Base-by-base conservation (phyloP, 1,140 invertebrate species). In the Halyomorpha halys region DNA sequence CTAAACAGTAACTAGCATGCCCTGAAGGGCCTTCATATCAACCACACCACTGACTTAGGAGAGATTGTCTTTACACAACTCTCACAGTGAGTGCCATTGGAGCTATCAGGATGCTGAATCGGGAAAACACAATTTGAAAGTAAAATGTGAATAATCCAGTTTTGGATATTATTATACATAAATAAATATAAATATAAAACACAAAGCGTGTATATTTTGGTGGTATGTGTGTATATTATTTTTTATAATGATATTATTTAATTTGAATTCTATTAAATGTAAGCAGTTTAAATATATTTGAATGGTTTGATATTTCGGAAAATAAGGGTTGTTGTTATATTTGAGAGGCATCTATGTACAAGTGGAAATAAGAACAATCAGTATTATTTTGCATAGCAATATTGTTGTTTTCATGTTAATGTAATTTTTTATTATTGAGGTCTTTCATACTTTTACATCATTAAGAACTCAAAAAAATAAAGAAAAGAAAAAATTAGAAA, bases 341-440 rank as follows among this genome's bases (percentile, higher is more conserved):
- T 39, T 11, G 34, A 39, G 34, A 39, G 13, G 34, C n/a, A 47
- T 49, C 21, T 49, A 49, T 21, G 21, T 49, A 21, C n/a, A 49
- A 2, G 2, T 49, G 47, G 47, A 19, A 49, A 49, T 18, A 49
- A 49, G 47, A 49, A 49, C 47, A 49, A 49, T 49, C 47, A 49
- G 47, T 49, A 49, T 49, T 49, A 49, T 49, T 49, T 49, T 49
- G 21, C 9, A 49, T 49, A 49, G 47, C 47, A 49, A 49, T 49
- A 49, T 49, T 19, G n/a, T 18, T 49, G 21, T 19, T 49, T 49
- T 18, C 47, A 18, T 19, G n/a, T 49, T 49, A 49, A 49, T 49
- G n/a, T 49, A 19, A 47, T 49, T 49, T 49, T 49, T 19, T 49
- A 21, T 49, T 49, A 19, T 49, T 49, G 21, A 49, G 47, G 47